Conservation (phyloP, 2,888 invertebrate species). For the Cacoxenus indagator region DNA sequence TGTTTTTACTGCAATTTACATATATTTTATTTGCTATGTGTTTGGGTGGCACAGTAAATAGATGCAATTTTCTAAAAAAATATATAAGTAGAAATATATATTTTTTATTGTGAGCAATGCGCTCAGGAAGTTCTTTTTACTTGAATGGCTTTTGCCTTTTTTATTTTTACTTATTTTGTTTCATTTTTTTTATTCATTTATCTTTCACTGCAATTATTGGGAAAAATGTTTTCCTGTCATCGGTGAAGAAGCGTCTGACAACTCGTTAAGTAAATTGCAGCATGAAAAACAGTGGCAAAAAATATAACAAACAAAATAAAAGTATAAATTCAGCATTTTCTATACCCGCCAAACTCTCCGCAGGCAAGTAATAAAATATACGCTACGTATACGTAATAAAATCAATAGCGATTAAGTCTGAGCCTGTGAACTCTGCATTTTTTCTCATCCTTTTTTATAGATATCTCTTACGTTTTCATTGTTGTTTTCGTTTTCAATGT, state of each 20-base stretch:
- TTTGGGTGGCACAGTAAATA: not conserved
- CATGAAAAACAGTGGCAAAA: not conserved
- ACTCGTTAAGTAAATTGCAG: not conserved
- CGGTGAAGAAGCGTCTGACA: not conserved
- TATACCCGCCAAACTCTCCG: not conserved
- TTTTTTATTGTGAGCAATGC: not conserved
- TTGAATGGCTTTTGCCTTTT: not conserved
- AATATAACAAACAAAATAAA: not conserved
- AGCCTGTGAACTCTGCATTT: not conserved
- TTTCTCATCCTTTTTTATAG: not conserved
- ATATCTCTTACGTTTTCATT: not conserved
- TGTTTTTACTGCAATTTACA: not conserved
- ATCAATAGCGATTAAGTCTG: constrained; percentile 12
- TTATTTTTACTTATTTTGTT: not conserved
- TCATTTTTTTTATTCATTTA: not conserved
- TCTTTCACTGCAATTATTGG: no score
- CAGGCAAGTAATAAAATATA: not conserved
- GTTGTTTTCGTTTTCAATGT: no score
- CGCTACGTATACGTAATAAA: constrained; percentile 2
- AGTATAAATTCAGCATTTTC: not conserved
- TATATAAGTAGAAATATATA: no score
- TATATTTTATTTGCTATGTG: not conserved
- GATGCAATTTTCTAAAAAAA: not conserved
- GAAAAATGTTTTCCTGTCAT: not conserved
- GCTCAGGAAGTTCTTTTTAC: not conserved